Percentiles rank a stretch among this genome's conserved stretches.
Evolutionary conservation across 37 sponge, comb jelly and placozoan genomes (phyloP).

Genomic region (Aphrocallistes beatrix): DNA sequence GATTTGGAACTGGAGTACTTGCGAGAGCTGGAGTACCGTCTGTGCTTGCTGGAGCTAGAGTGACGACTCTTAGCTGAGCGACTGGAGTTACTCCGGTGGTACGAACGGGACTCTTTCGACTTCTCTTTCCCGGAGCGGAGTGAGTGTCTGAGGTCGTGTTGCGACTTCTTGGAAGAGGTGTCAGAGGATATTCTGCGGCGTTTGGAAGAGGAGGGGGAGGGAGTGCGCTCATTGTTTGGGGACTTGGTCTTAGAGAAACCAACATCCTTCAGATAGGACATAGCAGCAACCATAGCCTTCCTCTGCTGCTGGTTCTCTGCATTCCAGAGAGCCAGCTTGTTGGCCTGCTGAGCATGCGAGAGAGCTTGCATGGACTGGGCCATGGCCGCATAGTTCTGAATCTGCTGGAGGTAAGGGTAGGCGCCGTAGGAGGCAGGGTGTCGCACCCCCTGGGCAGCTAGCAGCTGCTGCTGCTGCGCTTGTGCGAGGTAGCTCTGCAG

Average conservation of each 20-base stretch:
- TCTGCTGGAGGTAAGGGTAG: neutral
- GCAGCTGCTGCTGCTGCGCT: slow-evolving; percentile 4
- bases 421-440: neutral
- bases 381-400: neutral
- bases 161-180: neutral
- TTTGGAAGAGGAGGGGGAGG: neutral
- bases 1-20: neutral
- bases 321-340: neutral
- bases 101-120: neutral
- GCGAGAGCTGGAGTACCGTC: neutral
- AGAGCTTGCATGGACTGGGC: slow-evolving; percentile 7
- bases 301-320: neutral
- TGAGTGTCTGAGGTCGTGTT: neutral
- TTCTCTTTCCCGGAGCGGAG: neutral
- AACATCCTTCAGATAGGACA: neutral
- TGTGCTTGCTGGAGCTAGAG: neutral
- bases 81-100: neutral
- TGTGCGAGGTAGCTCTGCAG: slow-evolving; percentile 11
- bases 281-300: slow-evolving; percentile 14
- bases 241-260: neutral
- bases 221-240: neutral
- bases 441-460: neutral
- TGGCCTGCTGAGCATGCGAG: neutral
- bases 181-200: neutral
- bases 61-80: neutral